Base-by-base conservation (phyloP, 2,113 vertebrate species). In the Centropus unirufus region DNA sequence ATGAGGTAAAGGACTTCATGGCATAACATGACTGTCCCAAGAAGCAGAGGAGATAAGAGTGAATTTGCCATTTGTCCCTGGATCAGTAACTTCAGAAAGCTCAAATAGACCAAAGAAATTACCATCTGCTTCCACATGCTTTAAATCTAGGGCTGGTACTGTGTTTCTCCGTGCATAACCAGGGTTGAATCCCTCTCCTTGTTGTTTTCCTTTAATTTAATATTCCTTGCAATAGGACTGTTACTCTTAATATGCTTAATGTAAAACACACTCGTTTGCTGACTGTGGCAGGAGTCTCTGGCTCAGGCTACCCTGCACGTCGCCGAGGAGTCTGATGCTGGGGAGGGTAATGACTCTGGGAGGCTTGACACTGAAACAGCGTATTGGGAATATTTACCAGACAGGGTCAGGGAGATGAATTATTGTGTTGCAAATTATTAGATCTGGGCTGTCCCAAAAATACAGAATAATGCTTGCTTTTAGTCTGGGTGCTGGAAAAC, bases 271-370 rank as follows among this genome's bases (percentile, higher is more conserved):
- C 72, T 94, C 5, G 1, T 95, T 94, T 93, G 79, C 93, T 97
- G 93, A 78, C 92, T 95, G 93, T 83, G 92, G 88, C 88, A 94
- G 79, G 64, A 94, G 82, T 14, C 83, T 92, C 90, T 97, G 96
- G 92, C 94, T 96, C 73, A 2, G 76, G 83, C 95, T 95, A 9
- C 79, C 83, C 94, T 58, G 94, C 90, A 81, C 20, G 94, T 96
- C 90, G 88, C 95, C 88, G 4, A 32, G 62, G 39, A 94, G 94
- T 97, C 94, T 95, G 83, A 77, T 87, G 83, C 68, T 93, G 83
- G 76, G 73, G 30, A 90, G 85, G 90, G 85, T 47, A 72, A 94
- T 68, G 82, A 44, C 66, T 90, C 61, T 44, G 76, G 88, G 76
- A 93, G 75, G 79, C 87, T 78, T 83, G 83, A 96, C 88, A 84